These are phyloP conservation scores for Drosophila asahinai DNA, from an alignment of 1,140 invertebrate genomes.

Conservation along the genomic window DNA sequence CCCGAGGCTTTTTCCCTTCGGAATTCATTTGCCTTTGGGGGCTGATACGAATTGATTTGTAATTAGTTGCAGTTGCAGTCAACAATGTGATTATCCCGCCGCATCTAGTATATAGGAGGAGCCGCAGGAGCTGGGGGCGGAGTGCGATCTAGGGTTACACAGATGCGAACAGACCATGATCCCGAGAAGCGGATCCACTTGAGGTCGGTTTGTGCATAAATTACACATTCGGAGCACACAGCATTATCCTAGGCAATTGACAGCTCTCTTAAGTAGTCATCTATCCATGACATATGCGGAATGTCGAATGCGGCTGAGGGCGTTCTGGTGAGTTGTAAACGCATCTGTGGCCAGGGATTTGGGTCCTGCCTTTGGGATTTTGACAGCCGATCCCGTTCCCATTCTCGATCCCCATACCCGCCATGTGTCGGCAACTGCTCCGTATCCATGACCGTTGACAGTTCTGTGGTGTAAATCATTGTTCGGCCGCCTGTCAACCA, in stretches of 20 bases:
- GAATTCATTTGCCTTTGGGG: constrained; percentile 41
- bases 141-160: constrained; percentile 63
- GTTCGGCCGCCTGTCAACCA: constrained; percentile 19
- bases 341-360: constrained; percentile 49
- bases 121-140: constrained; percentile 5
- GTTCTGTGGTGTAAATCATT: constrained; percentile 64
- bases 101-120: constrained; percentile 3
- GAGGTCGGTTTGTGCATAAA: constrained; percentile 59
- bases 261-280: constrained; percentile 65
- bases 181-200: constrained; percentile 59
- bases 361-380: constrained; percentile 45
- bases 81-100: constrained; percentile 70
- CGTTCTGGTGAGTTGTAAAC: constrained; percentile 64
- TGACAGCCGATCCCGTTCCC: constrained; percentile 22
- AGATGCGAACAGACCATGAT: constrained; percentile 49
- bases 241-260: constrained; percentile 74
- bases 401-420: background rate
- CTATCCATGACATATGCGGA: constrained; percentile 48
- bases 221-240: constrained; percentile 26
- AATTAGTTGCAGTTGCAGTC: constrained; percentile 82
- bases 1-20: constrained; percentile 14
- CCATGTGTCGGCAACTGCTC: constrained; percentile 72
- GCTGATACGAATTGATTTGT: constrained; percentile 80
- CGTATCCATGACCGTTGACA: constrained; percentile 46
- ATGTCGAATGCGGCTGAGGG: constrained; percentile 8